Base-by-base conservation (phyloP, 2,113 vertebrate species). In the Microcebus murinus region DNA sequence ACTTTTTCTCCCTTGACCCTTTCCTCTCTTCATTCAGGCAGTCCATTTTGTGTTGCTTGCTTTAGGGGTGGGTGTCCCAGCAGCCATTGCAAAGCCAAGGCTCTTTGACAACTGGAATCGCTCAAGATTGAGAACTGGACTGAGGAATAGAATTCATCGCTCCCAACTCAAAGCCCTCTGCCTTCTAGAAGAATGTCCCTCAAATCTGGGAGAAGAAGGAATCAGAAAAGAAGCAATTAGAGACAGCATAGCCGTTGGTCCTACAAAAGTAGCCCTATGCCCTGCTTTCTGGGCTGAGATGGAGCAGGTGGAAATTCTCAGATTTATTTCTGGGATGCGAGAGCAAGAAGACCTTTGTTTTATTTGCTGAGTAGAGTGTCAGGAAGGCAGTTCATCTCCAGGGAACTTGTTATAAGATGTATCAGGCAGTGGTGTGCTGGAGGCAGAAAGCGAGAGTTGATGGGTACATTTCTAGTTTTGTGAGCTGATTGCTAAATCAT, bases 191-290 rank as follows among this genome's bases (percentile, higher is more conserved):
- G 70, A 73, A 27, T 27, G 36, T 36, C 67, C 36, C 20, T 4
- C 25, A 13, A 39, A 39, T 12, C 61, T 67, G 27, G 18, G 52
- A 57, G 45, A 79, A 57, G 15, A 20, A 48, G 7, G 27, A 20
- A 68, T 68, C 34, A 79, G n/a, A 50, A 48, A 79, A 88, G 63
- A 4, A 87, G 9, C 8, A 83, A 11, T 39, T 18, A 20, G 34
- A 76, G 2, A 63, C 15, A 71, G n/a, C 27, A 18, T 0, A 29
- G 21, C 7, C 10, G 8, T 6, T 15, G 14, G 14, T 8, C 18
- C 63, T 74, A 8, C 4, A 34, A 20, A 90, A 73, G 15, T 61
- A 31, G 34, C 4, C 25, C 63, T 20, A 2, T 25, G 31, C 21
- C 27, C 81, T 90, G 50, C 23, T 77, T 63, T 23, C 29, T 34